Evolutionary conservation across 2,797 vertebrate species (phyloP), one percentile per base, ranked within the genome.

Genomic region (Neostethus bicornis): DNA sequence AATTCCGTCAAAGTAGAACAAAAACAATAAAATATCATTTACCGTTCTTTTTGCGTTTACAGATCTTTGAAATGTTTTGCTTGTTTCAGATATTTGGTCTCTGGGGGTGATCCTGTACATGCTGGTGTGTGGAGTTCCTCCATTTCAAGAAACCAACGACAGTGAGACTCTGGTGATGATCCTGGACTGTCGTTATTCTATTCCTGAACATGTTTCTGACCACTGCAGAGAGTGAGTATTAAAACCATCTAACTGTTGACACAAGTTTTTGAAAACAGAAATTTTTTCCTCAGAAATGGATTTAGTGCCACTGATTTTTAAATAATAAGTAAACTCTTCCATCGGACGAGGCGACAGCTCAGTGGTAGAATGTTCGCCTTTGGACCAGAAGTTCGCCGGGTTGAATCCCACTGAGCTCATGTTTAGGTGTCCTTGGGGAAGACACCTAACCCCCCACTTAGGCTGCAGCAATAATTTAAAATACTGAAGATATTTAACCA

Each of bases 121-220:
- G 92, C 61, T 93, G 73, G 91, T 92, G 45, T 92, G 91, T 47
- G 97, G 96, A 52, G 94, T 94, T 5, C 96, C 96, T 34, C 97
- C 96, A 8, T 98, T 99, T 80, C 96, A 99, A 81, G 97, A 99
- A 89, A 93, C 96, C 87, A 99, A 98, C 14, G 97, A 99, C 90
- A 99, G 97, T 16, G 97, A 98, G 87, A 99, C 97, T 0, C 85
- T 99, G 85, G 96, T 96, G 44, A 99, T 97, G 97, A 99, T 99
- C 68, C 96, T 99, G 93, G 96, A 99, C 87, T 99, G 97, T 74
- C 94, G 95, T 58, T 99, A 99, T 71, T 92, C 93, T 0, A 91
- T 98, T 29, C 96, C 97, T 0, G 81, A 92, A 39, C 96, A 94
- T 0, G 86, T 99, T 54, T 98, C 97, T 12, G 85, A 88, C 52